Conservation (phyloP, 1,140 invertebrate species). For the Campodea augens region DNA sequence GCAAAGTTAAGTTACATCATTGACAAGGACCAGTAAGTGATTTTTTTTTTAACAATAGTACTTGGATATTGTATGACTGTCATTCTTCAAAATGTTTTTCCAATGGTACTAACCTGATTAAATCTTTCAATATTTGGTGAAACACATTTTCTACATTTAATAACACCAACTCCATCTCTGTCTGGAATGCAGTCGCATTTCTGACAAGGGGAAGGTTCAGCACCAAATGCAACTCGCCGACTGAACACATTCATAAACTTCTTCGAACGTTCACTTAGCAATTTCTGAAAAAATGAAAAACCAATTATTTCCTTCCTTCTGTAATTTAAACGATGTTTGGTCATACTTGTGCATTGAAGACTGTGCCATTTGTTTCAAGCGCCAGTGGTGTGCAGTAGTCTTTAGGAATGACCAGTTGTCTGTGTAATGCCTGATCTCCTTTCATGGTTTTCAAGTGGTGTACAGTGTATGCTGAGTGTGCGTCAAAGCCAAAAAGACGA, state of each 20-base stretch:
- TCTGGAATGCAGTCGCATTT: conserved; percentile 28
- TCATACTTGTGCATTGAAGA: too few relatives aligned
- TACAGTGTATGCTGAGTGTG: conserved; percentile 21
- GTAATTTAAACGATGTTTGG: too few relatives aligned
- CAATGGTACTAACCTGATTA: conserved; percentile 9
- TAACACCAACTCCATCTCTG: conserved; percentile 22
- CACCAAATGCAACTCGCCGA: conserved; percentile 20
- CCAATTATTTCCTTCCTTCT: too few relatives aligned
- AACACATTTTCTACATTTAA: conserved; percentile 21
- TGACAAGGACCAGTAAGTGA: too few relatives aligned
- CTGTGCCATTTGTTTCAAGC: conserved; percentile 27
- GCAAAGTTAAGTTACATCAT: too few relatives aligned
- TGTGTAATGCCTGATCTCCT: conserved; percentile 19
- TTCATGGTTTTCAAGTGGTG: conserved; percentile 18
- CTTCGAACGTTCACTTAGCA: conserved; percentile 21
- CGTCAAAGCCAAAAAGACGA: conserved; percentile 25
- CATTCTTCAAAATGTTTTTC: not conserved
- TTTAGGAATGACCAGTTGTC: conserved; percentile 24
- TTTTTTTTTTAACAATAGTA: too few relatives aligned
- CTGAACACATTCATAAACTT: conserved; percentile 25
- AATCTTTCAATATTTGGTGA: conserved; percentile 12
- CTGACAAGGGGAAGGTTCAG: conserved; percentile 23
- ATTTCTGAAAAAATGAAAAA: too few relatives aligned
- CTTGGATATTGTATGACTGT: too few relatives aligned
- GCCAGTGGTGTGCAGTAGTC: conserved; percentile 29